Percentiles rank a stretch among this genome's conserved stretches.
Conservation (phyloP, 2,888 invertebrate species). For the Drosophila phalerata region DNA sequence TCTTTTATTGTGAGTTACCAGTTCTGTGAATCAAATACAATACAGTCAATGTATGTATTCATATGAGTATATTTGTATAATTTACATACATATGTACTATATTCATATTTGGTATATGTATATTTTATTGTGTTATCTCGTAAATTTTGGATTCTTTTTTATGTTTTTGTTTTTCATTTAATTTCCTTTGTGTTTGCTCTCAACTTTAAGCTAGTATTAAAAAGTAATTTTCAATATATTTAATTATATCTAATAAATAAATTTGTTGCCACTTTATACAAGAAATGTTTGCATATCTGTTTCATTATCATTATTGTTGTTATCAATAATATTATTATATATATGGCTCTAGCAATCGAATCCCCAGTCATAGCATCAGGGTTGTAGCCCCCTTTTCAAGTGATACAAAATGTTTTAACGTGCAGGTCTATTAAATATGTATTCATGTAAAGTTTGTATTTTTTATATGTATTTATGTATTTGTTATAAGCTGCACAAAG, state of each 20-base stretch:
- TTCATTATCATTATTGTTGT: constrained; percentile 23
- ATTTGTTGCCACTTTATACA: constrained; percentile 71
- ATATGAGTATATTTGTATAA: constrained; percentile 52
- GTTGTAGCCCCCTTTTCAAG: constrained; percentile 17
- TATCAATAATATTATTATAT: constrained; percentile 23
- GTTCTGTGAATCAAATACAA: constrained; percentile 75
- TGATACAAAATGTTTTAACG: constrained; percentile 34
- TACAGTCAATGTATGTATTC: constrained; percentile 45
- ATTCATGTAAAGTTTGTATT: too few relatives aligned
- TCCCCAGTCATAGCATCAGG: constrained; percentile 31
- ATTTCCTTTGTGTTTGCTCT: constrained; percentile 39
- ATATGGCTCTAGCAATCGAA: constrained; percentile 32
- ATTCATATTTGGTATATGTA: constrained; percentile 35
- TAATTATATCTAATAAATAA: constrained; percentile 74
- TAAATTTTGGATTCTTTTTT: constrained; percentile 20
- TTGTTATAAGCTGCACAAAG: constrained; percentile 46
- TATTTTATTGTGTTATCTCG: constrained; percentile 39
- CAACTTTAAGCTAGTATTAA: constrained; percentile 74
- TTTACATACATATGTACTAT: constrained; percentile 53
- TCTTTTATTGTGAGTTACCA: constrained; percentile 68
- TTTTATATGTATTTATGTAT: constrained; percentile 38
- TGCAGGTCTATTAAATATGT: constrained; percentile 56
- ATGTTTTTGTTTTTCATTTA: constrained; percentile 31
- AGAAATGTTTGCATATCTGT: constrained; percentile 62
- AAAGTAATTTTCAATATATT: constrained; percentile 76